Evolutionary conservation across 23 tunicate species (phyloP).

Genomic region (Clavelina lepadiformis): DNA sequence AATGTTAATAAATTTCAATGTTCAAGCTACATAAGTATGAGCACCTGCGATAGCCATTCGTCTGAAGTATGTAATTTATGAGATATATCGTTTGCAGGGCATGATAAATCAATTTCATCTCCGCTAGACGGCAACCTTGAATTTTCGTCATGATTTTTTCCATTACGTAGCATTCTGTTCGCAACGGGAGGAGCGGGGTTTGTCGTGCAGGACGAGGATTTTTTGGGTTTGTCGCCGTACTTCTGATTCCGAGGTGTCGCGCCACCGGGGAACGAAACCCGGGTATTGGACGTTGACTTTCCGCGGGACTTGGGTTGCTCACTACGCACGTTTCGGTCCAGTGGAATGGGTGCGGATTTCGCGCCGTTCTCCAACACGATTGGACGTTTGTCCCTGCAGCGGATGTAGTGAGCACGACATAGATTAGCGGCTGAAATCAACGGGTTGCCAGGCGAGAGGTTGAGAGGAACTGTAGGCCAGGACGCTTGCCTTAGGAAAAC

Average conservation of each 20-base stretch:
- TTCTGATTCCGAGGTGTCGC: not conserved
- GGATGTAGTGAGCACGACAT: conserved; percentile 31
- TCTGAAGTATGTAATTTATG: too few species aligned
- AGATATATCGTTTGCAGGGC: not conserved
- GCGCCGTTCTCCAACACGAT: not conserved
- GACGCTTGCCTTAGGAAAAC: conserved; percentile 17
- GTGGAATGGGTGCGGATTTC: conserved; percentile 2
- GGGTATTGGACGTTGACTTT: not conserved
- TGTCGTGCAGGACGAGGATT: not conserved
- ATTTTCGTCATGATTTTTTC: too few species aligned
- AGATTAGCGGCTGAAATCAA: conserved; percentile 29
- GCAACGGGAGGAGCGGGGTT: conserved; percentile 3
- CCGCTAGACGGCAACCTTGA: too few species aligned
- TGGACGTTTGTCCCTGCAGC: conserved; percentile 6
- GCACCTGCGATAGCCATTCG: conserved; percentile 79
- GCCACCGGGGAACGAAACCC: not conserved
- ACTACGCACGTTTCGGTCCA: conserved; percentile 5
- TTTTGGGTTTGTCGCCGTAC: conserved; percentile 7
- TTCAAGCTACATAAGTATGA: conserved; percentile 8
- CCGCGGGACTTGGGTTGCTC: conserved; percentile 32
- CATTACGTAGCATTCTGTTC: conserved; percentile 19
- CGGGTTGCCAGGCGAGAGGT: conserved; percentile 31
- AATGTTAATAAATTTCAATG: not conserved
- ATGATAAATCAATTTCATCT: not conserved
- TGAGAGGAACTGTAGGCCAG: conserved; percentile 43